Conservation (phyloP, 2,888 invertebrate species). For the Cyrtodaria siliqua region DNA sequence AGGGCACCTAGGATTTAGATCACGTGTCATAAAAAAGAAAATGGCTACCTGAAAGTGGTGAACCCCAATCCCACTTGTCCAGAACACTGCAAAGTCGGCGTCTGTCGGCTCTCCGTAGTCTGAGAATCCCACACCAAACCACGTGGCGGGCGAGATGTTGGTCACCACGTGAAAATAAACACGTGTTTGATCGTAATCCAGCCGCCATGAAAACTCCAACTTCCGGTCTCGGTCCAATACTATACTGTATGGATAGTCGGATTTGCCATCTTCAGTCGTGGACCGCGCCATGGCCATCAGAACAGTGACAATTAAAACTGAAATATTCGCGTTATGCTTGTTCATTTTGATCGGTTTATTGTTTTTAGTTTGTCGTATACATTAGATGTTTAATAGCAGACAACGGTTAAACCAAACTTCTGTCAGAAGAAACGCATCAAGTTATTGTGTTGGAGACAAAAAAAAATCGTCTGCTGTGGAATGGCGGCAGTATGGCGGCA, state of each 20-base stretch:
- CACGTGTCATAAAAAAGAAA: too few relatives aligned
- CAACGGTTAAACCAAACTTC: too few relatives aligned
- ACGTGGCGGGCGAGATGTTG: slow-evolving; percentile 24
- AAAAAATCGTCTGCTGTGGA: too few relatives aligned
- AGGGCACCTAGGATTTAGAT: too few relatives aligned
- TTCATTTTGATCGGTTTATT: too few relatives aligned
- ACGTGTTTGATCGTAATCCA: slow-evolving; percentile 53
- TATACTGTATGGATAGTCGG: slow-evolving; percentile 47
- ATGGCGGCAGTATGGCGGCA: too few relatives aligned
- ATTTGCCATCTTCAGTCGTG: background rate
- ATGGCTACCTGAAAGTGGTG: slow-evolving; percentile 69
- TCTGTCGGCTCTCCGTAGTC: slow-evolving; percentile 71
- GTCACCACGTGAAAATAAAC: slow-evolving; percentile 66
- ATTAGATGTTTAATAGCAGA: too few relatives aligned
- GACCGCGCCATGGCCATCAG: background rate
- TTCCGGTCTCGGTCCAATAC: slow-evolving; percentile 55
- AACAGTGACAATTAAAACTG: background rate
- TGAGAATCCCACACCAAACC: slow-evolving; percentile 78
- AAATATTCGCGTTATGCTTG: too few relatives aligned
- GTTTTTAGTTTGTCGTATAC: too few relatives aligned
- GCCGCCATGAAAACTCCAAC: slow-evolving; percentile 68
- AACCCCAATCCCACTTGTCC: slow-evolving; percentile 71
- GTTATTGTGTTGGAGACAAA: too few relatives aligned
- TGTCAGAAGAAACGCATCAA: too few relatives aligned
- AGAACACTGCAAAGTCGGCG: slow-evolving; percentile 80